These are phyloP conservation scores for Acrossocheilus fasciatus DNA, from an alignment of 2,797 vertebrate genomes.

Conservation along the genomic window DNA sequence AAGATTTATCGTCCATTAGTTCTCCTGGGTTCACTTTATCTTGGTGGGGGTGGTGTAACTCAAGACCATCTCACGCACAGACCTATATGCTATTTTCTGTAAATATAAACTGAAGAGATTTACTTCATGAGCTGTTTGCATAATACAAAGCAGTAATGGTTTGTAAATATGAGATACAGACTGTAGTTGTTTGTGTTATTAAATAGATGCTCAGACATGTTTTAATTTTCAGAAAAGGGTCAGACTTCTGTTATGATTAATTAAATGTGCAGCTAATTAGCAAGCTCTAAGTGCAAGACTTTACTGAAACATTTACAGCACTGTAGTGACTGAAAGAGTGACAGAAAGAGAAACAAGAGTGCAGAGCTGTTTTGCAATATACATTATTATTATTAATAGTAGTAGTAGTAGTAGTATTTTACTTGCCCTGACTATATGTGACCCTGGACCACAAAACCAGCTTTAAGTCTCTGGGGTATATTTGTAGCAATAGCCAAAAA, in stretches of 20 bases:
- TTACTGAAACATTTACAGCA: neutral
- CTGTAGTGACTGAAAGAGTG: neutral
- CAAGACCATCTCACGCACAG: neutral
- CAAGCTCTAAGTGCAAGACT: neutral
- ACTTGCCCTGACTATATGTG: no score
- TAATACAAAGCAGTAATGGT: neutral
- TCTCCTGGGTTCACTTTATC: conserved; percentile 46
- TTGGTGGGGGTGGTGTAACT: neutral
- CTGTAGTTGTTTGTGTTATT: neutral
- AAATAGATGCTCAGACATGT: neutral
- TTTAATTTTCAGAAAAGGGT: neutral
- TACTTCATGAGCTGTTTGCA: neutral
- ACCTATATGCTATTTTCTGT: conserved; percentile 4
- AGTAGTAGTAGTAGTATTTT: neutral
- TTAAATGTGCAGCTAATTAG: neutral
- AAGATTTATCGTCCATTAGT: conserved; percentile 37
- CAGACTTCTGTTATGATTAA: neutral
- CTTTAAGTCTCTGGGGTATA: no score
- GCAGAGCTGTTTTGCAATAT: neutral
- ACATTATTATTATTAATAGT: neutral
- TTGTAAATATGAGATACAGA: neutral
- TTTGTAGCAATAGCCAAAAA: no score
- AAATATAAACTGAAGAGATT: neutral
- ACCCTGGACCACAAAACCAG: no score
- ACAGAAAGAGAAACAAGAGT: neutral